Evolutionary conservation across 2,797 vertebrate species (phyloP).

Genomic region (Pempheris klunzingeri): DNA sequence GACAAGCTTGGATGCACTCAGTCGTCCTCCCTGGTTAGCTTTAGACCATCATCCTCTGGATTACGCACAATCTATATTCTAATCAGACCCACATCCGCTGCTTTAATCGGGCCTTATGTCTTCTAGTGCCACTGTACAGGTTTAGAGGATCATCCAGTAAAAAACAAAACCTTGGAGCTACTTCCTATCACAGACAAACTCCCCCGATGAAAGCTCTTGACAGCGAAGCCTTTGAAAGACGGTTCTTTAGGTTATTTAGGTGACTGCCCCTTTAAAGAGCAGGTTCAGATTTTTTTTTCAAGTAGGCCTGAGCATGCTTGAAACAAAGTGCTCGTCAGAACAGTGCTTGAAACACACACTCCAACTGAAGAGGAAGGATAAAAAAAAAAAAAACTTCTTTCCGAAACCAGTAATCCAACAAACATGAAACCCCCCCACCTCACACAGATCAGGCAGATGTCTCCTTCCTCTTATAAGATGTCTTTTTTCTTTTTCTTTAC

Average conservation of each 20-base stretch:
- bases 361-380: not conserved
- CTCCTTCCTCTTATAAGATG: too few species aligned
- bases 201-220: not conserved
- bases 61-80: slow-evolving; percentile 25
- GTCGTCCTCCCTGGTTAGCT: slow-evolving; percentile 43
- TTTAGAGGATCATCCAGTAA: not conserved
- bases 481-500: too few species aligned
- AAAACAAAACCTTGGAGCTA: not conserved
- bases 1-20: slow-evolving; percentile 66
- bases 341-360: not conserved
- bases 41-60: slow-evolving; percentile 28
- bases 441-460: too few species aligned
- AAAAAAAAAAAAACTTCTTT: too few species aligned
- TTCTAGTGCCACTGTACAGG: too few species aligned
- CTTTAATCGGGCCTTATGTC: slow-evolving; percentile 22
- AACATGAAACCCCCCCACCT: not conserved
- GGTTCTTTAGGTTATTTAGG: too few species aligned
- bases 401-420: not conserved
- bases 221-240: not conserved
- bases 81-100: slow-evolving; percentile 14
- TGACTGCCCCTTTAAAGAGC: not conserved
- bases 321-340: not conserved
- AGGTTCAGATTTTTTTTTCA: not conserved
- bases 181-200: not conserved
- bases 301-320: not conserved